These are phyloP conservation scores for Otus sunia DNA, from an alignment of 2,113 vertebrate genomes.

Conservation along the genomic window DNA sequence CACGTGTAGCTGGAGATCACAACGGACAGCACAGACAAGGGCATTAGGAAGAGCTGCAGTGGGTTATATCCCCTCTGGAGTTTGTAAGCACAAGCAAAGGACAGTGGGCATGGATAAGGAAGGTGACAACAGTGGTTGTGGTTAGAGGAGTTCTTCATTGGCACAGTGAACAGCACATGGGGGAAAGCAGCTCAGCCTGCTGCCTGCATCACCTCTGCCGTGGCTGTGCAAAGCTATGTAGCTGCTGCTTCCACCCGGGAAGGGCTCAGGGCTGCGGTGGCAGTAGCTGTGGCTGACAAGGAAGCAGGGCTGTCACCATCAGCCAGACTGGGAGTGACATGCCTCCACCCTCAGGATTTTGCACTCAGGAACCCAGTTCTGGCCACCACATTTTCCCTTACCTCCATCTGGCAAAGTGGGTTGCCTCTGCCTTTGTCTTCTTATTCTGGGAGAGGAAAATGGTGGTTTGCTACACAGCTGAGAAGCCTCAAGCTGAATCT, in stretches of 20 bases:
- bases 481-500: not conserved
- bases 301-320: rapidly evolving
- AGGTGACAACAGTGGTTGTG: not conserved
- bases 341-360: not conserved
- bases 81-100: not conserved
- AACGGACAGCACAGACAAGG: not conserved
- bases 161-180: not conserved
- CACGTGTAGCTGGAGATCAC: not conserved
- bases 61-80: not conserved
- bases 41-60: not conserved
- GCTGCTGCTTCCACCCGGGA: not conserved
- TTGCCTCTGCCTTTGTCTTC: not conserved
- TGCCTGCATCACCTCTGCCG: not conserved
- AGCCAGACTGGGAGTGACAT: not conserved
- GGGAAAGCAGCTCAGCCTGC: not conserved
- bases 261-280: not conserved
- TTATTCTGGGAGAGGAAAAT: not conserved
- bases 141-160: not conserved
- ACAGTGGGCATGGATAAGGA: rapidly evolving
- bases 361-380: not conserved
- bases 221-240: not conserved
- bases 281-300: not conserved
- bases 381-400: not conserved
- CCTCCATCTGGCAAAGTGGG: not conserved
- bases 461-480: not conserved